phyloP scores from a whole-genome alignment of 2,797 vertebrate genomes.

The Melanotaenia pygmaea region DNA sequence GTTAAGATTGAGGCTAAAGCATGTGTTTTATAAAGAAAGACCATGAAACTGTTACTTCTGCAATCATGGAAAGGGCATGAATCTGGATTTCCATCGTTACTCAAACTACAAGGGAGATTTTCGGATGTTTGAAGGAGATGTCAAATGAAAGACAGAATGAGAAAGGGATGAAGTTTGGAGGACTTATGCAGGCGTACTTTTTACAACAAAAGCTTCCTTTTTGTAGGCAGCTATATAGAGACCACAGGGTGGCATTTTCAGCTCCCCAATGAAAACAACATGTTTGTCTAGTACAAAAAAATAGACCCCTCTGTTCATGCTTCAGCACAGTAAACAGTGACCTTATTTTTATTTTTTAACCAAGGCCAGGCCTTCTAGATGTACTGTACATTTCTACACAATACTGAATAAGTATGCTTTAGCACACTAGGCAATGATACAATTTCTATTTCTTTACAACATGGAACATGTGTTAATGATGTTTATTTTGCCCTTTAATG shows the following conservation, averaged over 20 bases:
- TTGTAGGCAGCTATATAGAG: conserved; percentile 48
- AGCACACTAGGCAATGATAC: conserved; percentile 42
- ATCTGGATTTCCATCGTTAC: conserved; percentile 34
- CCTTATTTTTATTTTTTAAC: conserved; percentile 41
- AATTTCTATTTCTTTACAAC: conserved; percentile 54
- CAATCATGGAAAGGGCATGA: conserved; percentile 22
- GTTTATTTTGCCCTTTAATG: conserved; percentile 48
- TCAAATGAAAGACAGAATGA: conserved; percentile 16
- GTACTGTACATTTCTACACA: conserved; percentile 35
- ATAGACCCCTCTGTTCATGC: conserved; percentile 53
- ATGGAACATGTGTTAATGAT: conserved; percentile 48
- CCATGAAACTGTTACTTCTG: conserved; percentile 46
- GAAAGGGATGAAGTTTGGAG: conserved; percentile 28
- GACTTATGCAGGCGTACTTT: conserved; percentile 55
- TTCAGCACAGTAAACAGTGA: conserved; percentile 61
- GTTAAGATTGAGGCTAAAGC: conserved; percentile 66
- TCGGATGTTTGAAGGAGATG: conserved; percentile 7
- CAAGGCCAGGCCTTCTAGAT: conserved; percentile 33
- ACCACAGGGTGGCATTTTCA: conserved; percentile 68
- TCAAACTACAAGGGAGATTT: conserved; percentile 15
- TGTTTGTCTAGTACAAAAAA: conserved; percentile 69
- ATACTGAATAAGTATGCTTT: conserved; percentile 41
- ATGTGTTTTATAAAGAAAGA: conserved; percentile 64
- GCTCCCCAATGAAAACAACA: conserved; percentile 71
- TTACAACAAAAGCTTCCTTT: conserved; percentile 57